A percentile compares a stretch with the other conserved stretches of the same genome.
phyloP scores from a whole-genome alignment of 2,888 invertebrate species.

The Anorthoa munda region DNA sequence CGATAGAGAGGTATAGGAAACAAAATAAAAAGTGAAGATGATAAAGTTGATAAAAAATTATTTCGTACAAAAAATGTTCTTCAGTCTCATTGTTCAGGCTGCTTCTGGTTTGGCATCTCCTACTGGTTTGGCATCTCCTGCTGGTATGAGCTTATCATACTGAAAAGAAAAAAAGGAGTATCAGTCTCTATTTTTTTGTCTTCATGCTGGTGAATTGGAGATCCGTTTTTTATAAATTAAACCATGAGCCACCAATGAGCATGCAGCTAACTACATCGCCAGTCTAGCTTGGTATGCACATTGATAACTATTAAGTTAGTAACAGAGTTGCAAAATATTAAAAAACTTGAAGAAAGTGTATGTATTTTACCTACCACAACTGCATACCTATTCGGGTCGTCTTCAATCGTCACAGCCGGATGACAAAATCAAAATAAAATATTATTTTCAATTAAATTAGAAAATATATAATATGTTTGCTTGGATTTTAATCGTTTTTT shows the following conservation, averaged over 20 bases:
- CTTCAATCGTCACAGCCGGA: no score
- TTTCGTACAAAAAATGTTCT: background rate
- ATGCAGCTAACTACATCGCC: background rate
- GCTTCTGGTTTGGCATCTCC: background rate
- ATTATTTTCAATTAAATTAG: no score
- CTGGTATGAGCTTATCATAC: background rate
- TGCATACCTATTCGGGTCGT: no score
- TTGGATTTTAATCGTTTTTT: no score
- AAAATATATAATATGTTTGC: no score
- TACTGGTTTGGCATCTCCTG: background rate
- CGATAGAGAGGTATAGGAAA: background rate
- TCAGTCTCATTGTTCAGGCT: background rate
- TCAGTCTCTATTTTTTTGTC: background rate
- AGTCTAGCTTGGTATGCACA: background rate
- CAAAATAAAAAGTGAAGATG: background rate
- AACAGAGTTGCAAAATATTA: no score
- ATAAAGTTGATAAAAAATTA: background rate
- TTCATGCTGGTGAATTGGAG: background rate
- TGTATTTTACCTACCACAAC: no score
- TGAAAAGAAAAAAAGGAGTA: background rate
- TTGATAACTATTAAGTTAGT: no score
- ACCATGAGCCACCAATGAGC: background rate
- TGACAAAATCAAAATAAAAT: no score
- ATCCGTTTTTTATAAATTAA: background rate
- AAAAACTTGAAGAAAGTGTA: no score